Conservation (phyloP, 2,888 invertebrate species). For the Calliopum simillimum region DNA sequence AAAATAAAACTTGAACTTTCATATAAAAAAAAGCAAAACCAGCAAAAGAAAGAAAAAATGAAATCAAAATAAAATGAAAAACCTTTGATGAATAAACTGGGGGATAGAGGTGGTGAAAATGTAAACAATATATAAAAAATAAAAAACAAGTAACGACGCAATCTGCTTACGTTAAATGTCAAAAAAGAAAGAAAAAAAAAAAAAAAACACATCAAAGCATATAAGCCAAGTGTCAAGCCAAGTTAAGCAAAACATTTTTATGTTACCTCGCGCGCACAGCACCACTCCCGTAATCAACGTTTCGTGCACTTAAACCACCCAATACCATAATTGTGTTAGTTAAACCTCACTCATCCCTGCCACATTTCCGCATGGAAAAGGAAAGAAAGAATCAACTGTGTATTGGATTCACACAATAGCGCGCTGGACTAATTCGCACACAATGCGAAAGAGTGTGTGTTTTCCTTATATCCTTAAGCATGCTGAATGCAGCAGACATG, state of each 20-base stretch:
- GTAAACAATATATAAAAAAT: not conserved
- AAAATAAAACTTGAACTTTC: too few species aligned
- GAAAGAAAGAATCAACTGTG: constrained; percentile 11
- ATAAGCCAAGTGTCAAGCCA: constrained; percentile 26
- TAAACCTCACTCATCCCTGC: constrained; percentile 30
- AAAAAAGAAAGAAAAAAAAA: not conserved
- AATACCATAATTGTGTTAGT: constrained; percentile 37
- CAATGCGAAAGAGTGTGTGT: constrained; percentile 47
- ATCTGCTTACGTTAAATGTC: too few species aligned
- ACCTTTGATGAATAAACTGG: too few species aligned
- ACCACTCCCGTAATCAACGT: not conserved
- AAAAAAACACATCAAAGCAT: not conserved
- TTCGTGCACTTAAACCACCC: not conserved
- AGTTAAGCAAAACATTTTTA: constrained; percentile 30
- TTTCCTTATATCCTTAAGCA: constrained; percentile 4
- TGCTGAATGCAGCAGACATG: constrained; percentile 53
- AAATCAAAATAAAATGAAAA: too few species aligned
- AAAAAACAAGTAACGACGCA: not conserved
- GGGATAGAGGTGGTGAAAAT: not conserved
- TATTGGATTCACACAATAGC: constrained; percentile 20
- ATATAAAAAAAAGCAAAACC: too few species aligned
- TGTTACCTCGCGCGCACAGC: not conserved
- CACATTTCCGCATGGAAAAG: too few species aligned
- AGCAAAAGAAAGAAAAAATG: too few species aligned
- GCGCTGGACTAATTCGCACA: constrained; percentile 60